Percentiles rank a stretch among this genome's conserved stretches.
Evolutionary conservation across 2,797 vertebrate species (phyloP).

Genomic region (Ammospiza maritima): DNA sequence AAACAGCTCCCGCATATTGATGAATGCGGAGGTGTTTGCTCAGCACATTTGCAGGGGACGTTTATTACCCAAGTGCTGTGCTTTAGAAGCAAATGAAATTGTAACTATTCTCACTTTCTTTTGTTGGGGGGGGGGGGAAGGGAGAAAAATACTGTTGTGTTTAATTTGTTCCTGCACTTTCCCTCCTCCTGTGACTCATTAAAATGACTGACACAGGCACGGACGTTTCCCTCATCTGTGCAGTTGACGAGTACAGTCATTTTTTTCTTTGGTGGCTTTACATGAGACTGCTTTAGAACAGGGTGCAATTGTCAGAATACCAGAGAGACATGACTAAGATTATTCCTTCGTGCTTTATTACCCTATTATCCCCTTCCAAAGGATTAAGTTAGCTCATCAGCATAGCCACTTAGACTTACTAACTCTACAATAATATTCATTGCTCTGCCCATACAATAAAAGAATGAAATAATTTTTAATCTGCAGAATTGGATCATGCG

Average conservation of each 20-base stretch:
- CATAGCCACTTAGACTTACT: background rate
- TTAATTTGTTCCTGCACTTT: constrained; percentile 65
- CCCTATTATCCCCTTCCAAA: constrained; percentile 15
- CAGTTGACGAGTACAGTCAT: background rate
- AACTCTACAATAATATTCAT: background rate
- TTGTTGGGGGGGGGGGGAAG: background rate
- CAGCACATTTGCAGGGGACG: constrained; percentile 78
- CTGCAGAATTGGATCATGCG: constrained; percentile 33
- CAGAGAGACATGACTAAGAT: constrained; percentile 36
- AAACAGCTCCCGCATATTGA: constrained; percentile 81
- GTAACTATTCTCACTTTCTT: constrained; percentile 69
- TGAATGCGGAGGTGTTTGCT: constrained; percentile 78
- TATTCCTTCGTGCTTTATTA: constrained; percentile 36
- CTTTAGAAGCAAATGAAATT: constrained; percentile 76
- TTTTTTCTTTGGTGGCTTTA: constrained; percentile 40
- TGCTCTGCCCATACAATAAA: background rate
- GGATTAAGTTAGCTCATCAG: constrained; percentile 43
- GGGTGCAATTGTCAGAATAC: constrained; percentile 36
- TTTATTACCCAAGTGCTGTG: constrained; percentile 74
- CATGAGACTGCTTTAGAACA: constrained; percentile 28
- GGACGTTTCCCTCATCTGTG: constrained; percentile 31
- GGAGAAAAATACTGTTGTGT: constrained; percentile 52
- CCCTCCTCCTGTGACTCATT: constrained; percentile 63
- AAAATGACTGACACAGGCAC: constrained; percentile 56
- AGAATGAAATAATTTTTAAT: constrained; percentile 64